Percentiles rank a stretch among this genome's conserved stretches.
phyloP scores from a whole-genome alignment of 2,797 vertebrate genomes.

The Fratercula arctica region DNA sequence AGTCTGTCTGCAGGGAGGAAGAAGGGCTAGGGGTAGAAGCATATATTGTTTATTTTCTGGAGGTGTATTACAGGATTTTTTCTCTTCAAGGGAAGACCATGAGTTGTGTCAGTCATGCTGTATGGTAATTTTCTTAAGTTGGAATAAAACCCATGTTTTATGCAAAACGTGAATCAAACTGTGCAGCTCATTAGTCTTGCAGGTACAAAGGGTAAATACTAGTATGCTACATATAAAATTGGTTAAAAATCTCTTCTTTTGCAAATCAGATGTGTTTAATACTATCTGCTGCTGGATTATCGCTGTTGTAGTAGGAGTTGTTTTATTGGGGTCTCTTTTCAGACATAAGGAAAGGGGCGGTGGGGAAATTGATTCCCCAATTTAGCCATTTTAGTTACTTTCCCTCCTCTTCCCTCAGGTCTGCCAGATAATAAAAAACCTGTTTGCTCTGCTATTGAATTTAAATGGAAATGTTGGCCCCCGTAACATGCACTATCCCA shows the following conservation, averaged over 20 bases:
- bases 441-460: neutral
- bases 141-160: neutral
- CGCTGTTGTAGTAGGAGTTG: neutral
- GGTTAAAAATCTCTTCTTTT: neutral
- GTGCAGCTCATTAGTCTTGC: neutral
- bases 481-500: neutral
- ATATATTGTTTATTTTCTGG: constrained; percentile 65
- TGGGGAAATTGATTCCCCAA: neutral
- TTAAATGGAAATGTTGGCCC: neutral
- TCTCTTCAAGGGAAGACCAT: constrained; percentile 42
- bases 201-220: constrained; percentile 13
- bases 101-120: constrained; percentile 41
- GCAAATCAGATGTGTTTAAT: constrained; percentile 1
- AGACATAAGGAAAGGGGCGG: accelerated
- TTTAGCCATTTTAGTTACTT: neutral
- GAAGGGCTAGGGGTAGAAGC: constrained; percentile 19
- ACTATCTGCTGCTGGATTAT: neutral
- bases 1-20: constrained; percentile 73
- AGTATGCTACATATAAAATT: neutral
- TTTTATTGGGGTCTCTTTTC: neutral
- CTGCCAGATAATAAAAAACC: neutral
- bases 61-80: constrained; percentile 27
- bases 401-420: neutral
- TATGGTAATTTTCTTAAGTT: constrained; percentile 41
- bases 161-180: constrained; percentile 2